Conservation (phyloP, 53 echinoderm and acorn worm species). For the Actinopyga echinites region DNA sequence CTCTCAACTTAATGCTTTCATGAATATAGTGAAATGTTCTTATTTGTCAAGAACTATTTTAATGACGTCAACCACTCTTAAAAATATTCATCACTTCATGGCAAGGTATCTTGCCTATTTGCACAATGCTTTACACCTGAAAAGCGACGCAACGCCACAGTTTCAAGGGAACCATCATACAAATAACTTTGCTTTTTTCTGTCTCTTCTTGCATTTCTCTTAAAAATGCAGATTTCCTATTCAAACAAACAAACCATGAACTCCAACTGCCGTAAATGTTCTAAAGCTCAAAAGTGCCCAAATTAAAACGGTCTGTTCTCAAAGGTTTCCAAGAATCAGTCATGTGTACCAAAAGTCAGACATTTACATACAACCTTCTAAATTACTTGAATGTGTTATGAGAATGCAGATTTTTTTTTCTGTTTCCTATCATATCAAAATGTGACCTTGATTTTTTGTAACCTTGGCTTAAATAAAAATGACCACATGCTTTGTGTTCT, state of each 20-base stretch:
- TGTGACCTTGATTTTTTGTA: conserved; percentile 16
- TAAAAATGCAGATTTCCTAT: neutral
- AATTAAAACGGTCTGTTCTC: conserved; percentile 22
- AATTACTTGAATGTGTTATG: too few relatives aligned
- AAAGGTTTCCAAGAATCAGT: conserved; percentile 23
- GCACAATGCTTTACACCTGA: too few relatives aligned
- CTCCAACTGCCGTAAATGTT: neutral
- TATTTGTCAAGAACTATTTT: too few relatives aligned
- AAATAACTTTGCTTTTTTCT: neutral
- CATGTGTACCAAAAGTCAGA: conserved; percentile 18
- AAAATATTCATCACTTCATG: too few relatives aligned
- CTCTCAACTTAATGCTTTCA: too few relatives aligned
- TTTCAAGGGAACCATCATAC: neutral
- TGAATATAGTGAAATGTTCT: too few relatives aligned
- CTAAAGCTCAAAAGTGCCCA: neutral
- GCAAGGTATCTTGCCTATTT: too few relatives aligned
- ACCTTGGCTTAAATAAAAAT: too few relatives aligned
- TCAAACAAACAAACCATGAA: conserved; percentile 8
- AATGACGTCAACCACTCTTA: too few relatives aligned
- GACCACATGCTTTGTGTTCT: too few relatives aligned
- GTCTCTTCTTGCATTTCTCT: neutral
- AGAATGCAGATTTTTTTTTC: neutral
- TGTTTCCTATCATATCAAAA: neutral
- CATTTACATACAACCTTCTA: neutral
- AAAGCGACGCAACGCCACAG: too few relatives aligned